Conservation (phyloP, 2,888 invertebrate species). For the Polydrusus cervinus region DNA sequence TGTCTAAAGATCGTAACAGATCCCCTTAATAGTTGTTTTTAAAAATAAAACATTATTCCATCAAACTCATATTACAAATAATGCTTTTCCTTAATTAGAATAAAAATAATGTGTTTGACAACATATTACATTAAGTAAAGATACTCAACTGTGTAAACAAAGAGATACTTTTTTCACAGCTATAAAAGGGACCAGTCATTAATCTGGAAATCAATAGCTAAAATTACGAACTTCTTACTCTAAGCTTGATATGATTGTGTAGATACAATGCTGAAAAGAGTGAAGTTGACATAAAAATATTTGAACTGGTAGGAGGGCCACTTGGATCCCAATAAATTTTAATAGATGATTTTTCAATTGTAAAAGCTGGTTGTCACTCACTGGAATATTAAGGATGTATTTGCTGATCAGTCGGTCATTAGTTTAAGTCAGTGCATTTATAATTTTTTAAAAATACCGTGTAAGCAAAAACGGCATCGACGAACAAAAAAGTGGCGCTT, state of each 20-base stretch:
- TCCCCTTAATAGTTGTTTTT: too few species aligned
- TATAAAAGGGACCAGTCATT: not conserved
- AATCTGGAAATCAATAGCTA: not conserved
- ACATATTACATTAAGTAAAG: conserved; percentile 2
- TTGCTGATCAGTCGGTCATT: too few species aligned
- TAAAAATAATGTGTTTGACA: not conserved
- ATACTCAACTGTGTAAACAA: not conserved
- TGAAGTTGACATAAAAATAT: not conserved
- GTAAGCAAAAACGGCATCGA: too few species aligned
- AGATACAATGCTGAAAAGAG: not conserved
- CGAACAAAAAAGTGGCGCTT: too few species aligned
- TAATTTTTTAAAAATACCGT: too few species aligned
- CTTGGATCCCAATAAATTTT: too few species aligned
- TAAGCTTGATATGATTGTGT: not conserved
- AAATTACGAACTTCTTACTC: not conserved
- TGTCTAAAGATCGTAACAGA: too few species aligned
- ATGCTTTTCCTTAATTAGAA: not conserved
- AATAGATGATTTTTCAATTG: too few species aligned
- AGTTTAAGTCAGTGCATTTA: too few species aligned
- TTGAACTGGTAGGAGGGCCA: too few species aligned
- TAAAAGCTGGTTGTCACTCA: too few species aligned
- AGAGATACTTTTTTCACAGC: not conserved
- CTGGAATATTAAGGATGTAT: too few species aligned
- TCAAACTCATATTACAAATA: not conserved
- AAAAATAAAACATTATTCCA: not conserved